Conservation (phyloP, 2,888 invertebrate species). For the Heliconius charithonia region DNA sequence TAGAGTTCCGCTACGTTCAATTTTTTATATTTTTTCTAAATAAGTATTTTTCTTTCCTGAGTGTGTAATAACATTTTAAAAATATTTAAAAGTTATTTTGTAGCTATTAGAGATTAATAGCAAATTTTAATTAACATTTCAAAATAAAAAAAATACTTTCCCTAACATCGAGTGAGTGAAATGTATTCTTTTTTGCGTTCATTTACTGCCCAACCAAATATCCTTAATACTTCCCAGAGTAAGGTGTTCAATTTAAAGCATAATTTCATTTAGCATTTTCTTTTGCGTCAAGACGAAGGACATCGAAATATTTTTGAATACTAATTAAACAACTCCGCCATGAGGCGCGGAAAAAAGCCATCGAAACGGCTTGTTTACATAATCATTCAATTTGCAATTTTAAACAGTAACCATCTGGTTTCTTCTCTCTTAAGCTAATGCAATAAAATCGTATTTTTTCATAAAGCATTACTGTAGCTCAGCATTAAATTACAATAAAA, state of each 20-base stretch:
- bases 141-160: neutral
- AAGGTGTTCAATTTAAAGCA: slow-evolving; percentile 18
- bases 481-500: slow-evolving; percentile 54
- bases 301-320: slow-evolving; percentile 73
- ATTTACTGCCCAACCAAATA: neutral
- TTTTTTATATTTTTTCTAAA: no score
- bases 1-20: no score
- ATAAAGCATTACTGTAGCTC: slow-evolving; percentile 48
- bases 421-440: slow-evolving; percentile 57
- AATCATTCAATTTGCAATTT: slow-evolving; percentile 81
- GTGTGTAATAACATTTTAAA: neutral
- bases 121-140: neutral
- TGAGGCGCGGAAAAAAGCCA: slow-evolving; percentile 69
- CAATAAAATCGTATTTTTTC: slow-evolving; percentile 51
- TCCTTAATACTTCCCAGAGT: neutral
- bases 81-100: neutral
- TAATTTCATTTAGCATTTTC: slow-evolving; percentile 50
- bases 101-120: neutral
- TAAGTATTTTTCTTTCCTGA: no score
- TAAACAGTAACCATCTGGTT: slow-evolving; percentile 69
- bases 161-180: neutral
- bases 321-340: slow-evolving; percentile 62
- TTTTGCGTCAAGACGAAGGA: slow-evolving; percentile 51
- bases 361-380: slow-evolving; percentile 76
- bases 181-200: neutral